Evolutionary conservation across 2,797 vertebrate species (phyloP).

Genomic region (Hippocampus kuda): DNA sequence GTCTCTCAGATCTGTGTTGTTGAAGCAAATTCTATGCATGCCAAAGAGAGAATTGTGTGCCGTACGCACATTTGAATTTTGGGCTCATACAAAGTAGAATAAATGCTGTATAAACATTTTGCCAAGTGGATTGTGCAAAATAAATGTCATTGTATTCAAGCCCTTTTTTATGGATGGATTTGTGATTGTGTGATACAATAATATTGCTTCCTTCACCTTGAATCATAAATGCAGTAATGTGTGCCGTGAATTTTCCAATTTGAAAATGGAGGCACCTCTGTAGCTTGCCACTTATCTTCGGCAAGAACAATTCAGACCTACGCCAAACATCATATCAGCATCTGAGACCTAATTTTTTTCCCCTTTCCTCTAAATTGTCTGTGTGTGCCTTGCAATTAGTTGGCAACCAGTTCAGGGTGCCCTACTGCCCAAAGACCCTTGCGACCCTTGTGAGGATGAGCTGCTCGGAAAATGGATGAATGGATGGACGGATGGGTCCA

Average conservation of each 20-base stretch:
- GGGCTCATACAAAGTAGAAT: conserved; percentile 24
- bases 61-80: conserved; percentile 56
- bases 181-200: background rate
- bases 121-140: conserved; percentile 46
- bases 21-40: conserved; percentile 63
- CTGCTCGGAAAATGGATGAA: no score
- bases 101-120: conserved; percentile 17
- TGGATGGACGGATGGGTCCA: no score
- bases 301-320: no score
- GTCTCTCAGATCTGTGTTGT: conserved; percentile 49
- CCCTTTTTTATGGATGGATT: conserved; percentile 18
- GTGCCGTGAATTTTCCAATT: no score
- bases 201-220: no score
- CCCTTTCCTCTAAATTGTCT: no score
- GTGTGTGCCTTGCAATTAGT: no score
- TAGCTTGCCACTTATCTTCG: no score
- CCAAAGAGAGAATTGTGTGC: conserved; percentile 59
- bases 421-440: no score
- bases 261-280: no score
- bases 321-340: background rate
- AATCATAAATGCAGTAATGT: background rate
- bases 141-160: conserved; percentile 53
- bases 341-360: background rate
- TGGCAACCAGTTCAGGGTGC: no score
- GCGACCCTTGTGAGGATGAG: no score